These are phyloP conservation scores for Lagopus leucura DNA, from an alignment of 2,113 vertebrate species.

Conservation along the genomic window DNA sequence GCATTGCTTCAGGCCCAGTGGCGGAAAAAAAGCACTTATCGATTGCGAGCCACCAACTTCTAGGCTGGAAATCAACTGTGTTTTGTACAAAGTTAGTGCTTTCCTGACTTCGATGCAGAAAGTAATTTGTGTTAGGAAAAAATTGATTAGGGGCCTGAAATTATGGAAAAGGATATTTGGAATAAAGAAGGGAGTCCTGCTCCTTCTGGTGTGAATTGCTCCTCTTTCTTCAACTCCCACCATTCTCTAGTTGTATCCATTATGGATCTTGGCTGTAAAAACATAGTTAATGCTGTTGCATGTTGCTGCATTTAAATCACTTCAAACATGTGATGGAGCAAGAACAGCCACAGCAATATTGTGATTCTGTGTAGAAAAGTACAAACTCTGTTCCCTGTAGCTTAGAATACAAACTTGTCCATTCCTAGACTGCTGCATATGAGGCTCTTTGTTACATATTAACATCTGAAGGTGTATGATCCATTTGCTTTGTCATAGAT, in stretches of 20 bases:
- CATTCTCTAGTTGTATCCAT: neutral
- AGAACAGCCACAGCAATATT: neutral
- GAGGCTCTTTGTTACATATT: neutral
- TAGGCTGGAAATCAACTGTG: constrained; percentile 12
- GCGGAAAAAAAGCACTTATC: constrained; percentile 19
- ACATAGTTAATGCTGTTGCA: neutral
- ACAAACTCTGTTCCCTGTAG: neutral
- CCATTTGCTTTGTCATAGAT: neutral
- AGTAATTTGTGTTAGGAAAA: neutral
- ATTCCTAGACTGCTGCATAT: neutral
- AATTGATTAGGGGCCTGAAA: neutral
- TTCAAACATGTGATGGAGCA: neutral
- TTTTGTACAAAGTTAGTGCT: neutral
- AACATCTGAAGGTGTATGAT: neutral
- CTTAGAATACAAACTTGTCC: neutral
- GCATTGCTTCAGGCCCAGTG: constrained; percentile 37
- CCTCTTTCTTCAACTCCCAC: neutral
- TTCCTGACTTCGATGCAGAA: neutral
- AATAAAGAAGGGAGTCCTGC: neutral
- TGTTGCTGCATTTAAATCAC: neutral
- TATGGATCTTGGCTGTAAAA: neutral
- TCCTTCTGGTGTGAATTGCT: neutral
- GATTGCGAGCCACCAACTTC: constrained; percentile 24
- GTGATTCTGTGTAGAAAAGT: neutral
- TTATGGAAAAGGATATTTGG: neutral